Evolutionary conservation across 2,797 vertebrate genomes (phyloP).

Genomic region (Thamnophis elegans): DNA sequence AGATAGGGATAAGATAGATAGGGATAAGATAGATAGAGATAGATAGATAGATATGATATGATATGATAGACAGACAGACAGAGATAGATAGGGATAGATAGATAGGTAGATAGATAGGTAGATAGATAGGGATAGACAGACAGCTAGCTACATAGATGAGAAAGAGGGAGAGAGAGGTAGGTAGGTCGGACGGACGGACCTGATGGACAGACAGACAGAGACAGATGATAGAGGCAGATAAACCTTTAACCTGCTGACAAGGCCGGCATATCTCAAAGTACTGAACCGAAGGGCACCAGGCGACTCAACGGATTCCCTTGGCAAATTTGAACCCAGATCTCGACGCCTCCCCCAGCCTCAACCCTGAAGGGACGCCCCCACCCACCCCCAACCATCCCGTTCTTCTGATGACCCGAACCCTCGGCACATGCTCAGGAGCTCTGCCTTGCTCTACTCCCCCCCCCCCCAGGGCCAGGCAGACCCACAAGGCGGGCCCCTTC

Average conservation of each 20-base stretch:
- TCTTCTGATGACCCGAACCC: not conserved
- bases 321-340: not conserved
- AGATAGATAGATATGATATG: too few species aligned
- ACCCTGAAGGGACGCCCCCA: not conserved
- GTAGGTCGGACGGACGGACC: too few species aligned
- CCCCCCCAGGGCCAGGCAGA: not conserved
- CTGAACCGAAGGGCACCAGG: not conserved
- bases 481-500: rapidly evolving
- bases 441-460: not conserved
- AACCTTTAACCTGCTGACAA: not conserved
- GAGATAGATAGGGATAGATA: too few species aligned
- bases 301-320: not conserved
- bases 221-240: too few species aligned
- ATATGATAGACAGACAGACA: too few species aligned
- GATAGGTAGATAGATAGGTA: too few species aligned
- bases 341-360: not conserved
- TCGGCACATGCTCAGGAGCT: not conserved
- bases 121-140: too few species aligned
- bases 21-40: too few species aligned
- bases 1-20: too few species aligned
- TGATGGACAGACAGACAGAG: too few species aligned
- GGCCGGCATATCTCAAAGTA: not conserved
- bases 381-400: rapidly evolving
- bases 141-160: too few species aligned
- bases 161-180: too few species aligned